These are phyloP conservation scores for Lymantria dispar DNA, from an alignment of 2,888 invertebrate species.

Conservation along the genomic window DNA sequence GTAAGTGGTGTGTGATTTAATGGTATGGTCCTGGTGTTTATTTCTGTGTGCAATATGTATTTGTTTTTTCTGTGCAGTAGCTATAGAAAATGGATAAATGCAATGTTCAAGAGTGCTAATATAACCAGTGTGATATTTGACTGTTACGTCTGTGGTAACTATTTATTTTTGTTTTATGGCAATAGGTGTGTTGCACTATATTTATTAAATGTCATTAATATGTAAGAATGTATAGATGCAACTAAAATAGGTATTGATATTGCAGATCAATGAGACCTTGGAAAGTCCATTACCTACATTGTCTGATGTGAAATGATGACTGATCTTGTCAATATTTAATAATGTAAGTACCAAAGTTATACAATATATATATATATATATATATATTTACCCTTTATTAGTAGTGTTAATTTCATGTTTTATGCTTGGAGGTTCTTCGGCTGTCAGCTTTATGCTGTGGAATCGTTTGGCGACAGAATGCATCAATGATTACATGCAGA, in stretches of 20 bases:
- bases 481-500: no score
- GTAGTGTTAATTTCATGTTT: no score
- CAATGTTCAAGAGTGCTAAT: slow-evolving; percentile 51
- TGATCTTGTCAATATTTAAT: background rate
- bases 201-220: slow-evolving; percentile 4
- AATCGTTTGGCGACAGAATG: no score
- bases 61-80: slow-evolving; percentile 48
- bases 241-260: background rate
- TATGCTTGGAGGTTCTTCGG: no score
- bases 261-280: slow-evolving; percentile 5
- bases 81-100: slow-evolving; percentile 41
- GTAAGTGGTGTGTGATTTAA: slow-evolving; percentile 47
- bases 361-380: background rate
- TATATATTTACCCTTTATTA: no score
- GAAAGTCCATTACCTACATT: background rate
- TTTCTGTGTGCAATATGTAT: slow-evolving; percentile 32
- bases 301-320: background rate
- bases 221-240: background rate
- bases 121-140: slow-evolving; percentile 41
- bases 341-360: slow-evolving; percentile 1
- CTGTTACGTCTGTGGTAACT: slow-evolving; percentile 37
- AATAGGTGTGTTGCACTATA: slow-evolving; percentile 2
- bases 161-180: slow-evolving; percentile 18
- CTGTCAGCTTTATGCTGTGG: no score
- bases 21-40: slow-evolving; percentile 32